Conservation (phyloP, 2,888 invertebrate genomes). For the Apotomis betuletana region DNA sequence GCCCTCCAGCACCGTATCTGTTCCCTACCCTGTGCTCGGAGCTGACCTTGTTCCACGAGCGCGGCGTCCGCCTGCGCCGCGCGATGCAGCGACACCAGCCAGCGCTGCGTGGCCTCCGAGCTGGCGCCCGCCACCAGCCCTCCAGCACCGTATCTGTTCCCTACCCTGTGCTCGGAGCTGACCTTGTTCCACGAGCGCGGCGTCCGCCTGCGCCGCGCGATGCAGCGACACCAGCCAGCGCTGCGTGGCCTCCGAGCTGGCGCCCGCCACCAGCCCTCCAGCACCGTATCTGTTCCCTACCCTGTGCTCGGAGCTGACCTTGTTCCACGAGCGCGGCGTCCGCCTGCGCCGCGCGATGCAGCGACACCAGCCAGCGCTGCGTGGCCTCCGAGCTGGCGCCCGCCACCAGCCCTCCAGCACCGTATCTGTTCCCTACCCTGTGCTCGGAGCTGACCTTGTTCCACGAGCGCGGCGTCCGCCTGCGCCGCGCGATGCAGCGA, state of each 20-base stretch:
- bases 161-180: not conserved
- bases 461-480: constrained; percentile 87
- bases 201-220: constrained; percentile 89
- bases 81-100: constrained; percentile 91
- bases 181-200: constrained; percentile 83
- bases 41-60: constrained; percentile 77
- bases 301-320: constrained; percentile 53
- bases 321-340: constrained; percentile 86
- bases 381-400: constrained; percentile 93
- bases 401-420: constrained; percentile 86
- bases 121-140: constrained; percentile 88
- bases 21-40: not conserved
- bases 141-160: constrained; percentile 77
- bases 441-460: constrained; percentile 63
- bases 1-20: no score
- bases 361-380: constrained; percentile 93
- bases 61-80: constrained; percentile 89
- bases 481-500: constrained; percentile 90
- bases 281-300: constrained; percentile 66
- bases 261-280: constrained; percentile 86
- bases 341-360: constrained; percentile 90
- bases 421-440: constrained; percentile 45
- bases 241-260: constrained; percentile 93
- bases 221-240: constrained; percentile 94
- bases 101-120: constrained; percentile 94